Percentiles rank a stretch among this genome's conserved stretches.
Evolutionary conservation across 64 coral and sea anemone genomes (phyloP).

Genomic region (Porites lutea): DNA sequence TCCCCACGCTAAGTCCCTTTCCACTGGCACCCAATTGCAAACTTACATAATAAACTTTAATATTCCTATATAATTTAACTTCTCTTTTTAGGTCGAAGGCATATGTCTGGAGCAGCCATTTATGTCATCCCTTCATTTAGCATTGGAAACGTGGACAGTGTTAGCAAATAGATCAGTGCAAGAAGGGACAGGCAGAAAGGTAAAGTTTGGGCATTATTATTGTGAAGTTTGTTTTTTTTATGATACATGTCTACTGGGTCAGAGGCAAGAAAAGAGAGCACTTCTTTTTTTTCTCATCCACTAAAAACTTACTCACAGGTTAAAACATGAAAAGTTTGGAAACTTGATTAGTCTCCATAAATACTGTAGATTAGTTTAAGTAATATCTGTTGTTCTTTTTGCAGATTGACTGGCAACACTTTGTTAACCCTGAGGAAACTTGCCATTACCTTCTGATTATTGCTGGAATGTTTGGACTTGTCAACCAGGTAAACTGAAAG

Average conservation of each 20-base stretch:
- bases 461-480: slow-evolving; percentile 66
- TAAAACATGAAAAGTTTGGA: too few relatives aligned
- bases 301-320: too few relatives aligned
- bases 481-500: slow-evolving; percentile 60
- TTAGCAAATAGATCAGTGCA: slow-evolving; percentile 13
- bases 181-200: not conserved
- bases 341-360: too few relatives aligned
- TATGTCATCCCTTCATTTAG: slow-evolving; percentile 71
- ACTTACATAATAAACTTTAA: too few relatives aligned
- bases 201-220: slow-evolving; percentile 16
- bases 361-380: too few relatives aligned
- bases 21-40: too few relatives aligned
- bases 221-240: too few relatives aligned
- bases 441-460: slow-evolving; percentile 61
- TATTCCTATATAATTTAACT: not conserved
- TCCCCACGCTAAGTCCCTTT: too few relatives aligned
- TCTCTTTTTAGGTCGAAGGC: slow-evolving; percentile 3
- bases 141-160: slow-evolving; percentile 77
- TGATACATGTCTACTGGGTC: too few relatives aligned
- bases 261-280: too few relatives aligned
- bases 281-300: too few relatives aligned
- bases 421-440: slow-evolving; percentile 63
- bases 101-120: slow-evolving; percentile 70
- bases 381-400: not conserved
- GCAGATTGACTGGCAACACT: slow-evolving; percentile 56